Conservation (phyloP, 2,888 invertebrate genomes). For the Drosophila limbata region DNA sequence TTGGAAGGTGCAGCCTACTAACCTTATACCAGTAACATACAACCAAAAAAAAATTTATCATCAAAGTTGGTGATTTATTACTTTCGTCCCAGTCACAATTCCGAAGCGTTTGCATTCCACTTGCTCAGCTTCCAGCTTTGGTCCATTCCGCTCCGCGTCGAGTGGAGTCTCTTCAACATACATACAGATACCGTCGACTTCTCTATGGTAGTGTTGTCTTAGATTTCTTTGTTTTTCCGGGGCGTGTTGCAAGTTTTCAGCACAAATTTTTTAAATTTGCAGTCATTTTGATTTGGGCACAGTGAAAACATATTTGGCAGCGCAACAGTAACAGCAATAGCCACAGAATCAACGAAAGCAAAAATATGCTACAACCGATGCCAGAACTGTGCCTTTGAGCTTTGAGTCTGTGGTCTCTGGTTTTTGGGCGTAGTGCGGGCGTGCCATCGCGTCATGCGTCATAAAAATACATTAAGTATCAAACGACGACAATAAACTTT, state of each 20-base stretch:
- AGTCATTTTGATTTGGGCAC: constrained; percentile 70
- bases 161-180: constrained; percentile 4
- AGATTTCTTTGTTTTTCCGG: constrained; percentile 26
- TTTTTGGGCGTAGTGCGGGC: constrained; percentile 22
- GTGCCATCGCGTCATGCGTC: constrained; percentile 65
- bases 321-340: constrained; percentile 10
- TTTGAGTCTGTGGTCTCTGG: constrained; percentile 45
- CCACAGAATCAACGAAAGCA: background rate
- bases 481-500: constrained; percentile 73
- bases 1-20: background rate
- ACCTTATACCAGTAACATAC: constrained; percentile 39
- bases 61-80: constrained; percentile 78
- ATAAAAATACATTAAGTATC: constrained; percentile 75
- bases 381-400: constrained; percentile 63
- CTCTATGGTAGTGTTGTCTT: constrained; percentile 5
- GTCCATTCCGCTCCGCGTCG: constrained; percentile 4
- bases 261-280: constrained; percentile 71
- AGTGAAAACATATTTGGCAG: constrained; percentile 25
- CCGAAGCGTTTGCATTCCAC: constrained; percentile 11
- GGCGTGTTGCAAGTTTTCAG: constrained; percentile 49
- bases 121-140: constrained; percentile 9
- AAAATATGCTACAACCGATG: constrained; percentile 38
- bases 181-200: background rate
- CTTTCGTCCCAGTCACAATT: constrained; percentile 41
- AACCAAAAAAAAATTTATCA: constrained; percentile 52